Evolutionary conservation across 92 coral and sea anemone species (phyloP), one percentile per base, ranked within the genome.

Genomic region (Palythoa grandis): DNA sequence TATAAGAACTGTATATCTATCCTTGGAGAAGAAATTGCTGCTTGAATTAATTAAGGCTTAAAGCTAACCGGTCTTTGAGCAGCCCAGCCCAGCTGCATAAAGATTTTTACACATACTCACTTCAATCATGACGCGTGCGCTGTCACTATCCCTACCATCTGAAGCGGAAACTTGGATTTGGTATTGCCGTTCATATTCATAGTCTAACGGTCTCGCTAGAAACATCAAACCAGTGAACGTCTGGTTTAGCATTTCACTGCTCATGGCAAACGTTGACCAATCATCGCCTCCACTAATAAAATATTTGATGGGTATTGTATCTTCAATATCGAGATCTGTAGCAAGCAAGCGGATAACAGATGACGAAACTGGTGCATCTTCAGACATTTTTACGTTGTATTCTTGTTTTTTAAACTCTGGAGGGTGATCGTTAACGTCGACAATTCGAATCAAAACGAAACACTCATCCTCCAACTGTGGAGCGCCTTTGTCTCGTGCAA

Each of bases 131-230:
- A 94, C 92, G 17, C 39, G 67, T 2, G 90, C 83, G 24, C 86
- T 76, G 71, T 76, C 94, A 43, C 98, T 94, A 86, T 89, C 76
- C 70, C 88, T 91, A 13, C 96, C 91, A 47, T 96, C 98, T 2
- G 95, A 91, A 12, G 95, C 95, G 22, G 98, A 87, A 12, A 96
- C 96, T 67, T 82, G 72, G 20, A 96, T 54, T 72, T 61, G 71
- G 56, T 94, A 96, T 0, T 79, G 56, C n/a, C 50, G 35, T 63
- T 52, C 66, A 76, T 88, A 72, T 67, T 96, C 98, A 69, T 66
- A 94, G 70, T 96, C 98, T 25, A 96, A 90, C 40, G 89, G 83
- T n/a, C 93, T 92, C 52, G 76, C 96, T 52, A 96, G 92, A 11
- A 84, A 50, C 23, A 96, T 83, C 35, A 79, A 69, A 4, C 91